Base-by-base conservation (phyloP, 2,888 invertebrate genomes). In the Oxytorus armatus region DNA sequence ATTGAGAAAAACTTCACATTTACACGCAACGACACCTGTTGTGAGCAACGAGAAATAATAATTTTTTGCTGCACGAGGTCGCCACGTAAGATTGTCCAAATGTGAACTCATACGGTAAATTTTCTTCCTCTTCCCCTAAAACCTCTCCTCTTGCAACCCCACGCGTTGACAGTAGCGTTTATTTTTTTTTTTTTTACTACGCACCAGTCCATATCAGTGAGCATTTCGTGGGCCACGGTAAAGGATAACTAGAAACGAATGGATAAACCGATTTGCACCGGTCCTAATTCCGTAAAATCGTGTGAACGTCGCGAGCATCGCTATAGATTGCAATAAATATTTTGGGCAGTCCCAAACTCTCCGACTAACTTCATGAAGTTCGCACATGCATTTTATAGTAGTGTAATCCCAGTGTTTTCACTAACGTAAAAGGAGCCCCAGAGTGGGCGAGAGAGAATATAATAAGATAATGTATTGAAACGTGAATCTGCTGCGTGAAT, bases 311-410 rank as follows among this genome's bases (percentile, higher is more conserved):
- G 18, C 16, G 18, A 23, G 5, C 29, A 63, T 14, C 1, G 10
- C 21, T 14, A 33, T 49, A 16, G 10, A n/a, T 7, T 36, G 8
- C 21, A 36, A 23, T 66, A 18, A 51, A 16, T 66, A 16, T 18
- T 1, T 36, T 3, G 18, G n/a, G n/a, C n/a, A n/a, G 8, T 18
- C 25, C 11, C 4, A 51, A 53, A 68, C 53, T 47, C 49, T 47
- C 55, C 70, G 61, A 53, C 78, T 21, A 78, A 68, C 78, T 78
- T 78, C 78, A 61, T 68, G 78, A 23, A 66, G 72, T 66, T 68
- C 11, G 23, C 14, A 42, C 10, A 55, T 16, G 16, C 14, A 68
- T 36, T 59, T 16, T 57, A 5, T 7, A 23, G 23, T 5, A 25
- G 16, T 51, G 42, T 21, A 39, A 53, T 39, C 55, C 36, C 16